These are phyloP conservation scores for Candidula unifasciata DNA, from an alignment of 2,888 invertebrate genomes.

Conservation along the genomic window DNA sequence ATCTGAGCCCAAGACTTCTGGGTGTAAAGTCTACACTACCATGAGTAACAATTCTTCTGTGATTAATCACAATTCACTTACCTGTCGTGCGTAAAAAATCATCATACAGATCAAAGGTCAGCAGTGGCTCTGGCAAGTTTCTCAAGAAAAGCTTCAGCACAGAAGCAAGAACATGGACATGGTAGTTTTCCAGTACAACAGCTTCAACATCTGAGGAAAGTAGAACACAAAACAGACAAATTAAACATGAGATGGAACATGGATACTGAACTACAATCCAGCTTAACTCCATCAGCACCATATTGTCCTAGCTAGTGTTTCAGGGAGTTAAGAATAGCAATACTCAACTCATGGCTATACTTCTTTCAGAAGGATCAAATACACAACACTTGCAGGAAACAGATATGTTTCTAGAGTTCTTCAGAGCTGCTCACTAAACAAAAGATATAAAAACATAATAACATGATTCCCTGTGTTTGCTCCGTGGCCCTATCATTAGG, in stretches of 20 bases:
- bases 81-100: slow-evolving; percentile 92
- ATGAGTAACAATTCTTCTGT: neutral
- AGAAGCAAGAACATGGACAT: slow-evolving; percentile 92
- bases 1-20: too few species aligned
- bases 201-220: slow-evolving; percentile 82
- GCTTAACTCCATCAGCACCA: neutral
- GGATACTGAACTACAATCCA: neutral
- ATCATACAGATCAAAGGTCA: slow-evolving; percentile 95
- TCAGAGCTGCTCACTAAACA: too few species aligned
- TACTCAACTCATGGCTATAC: too few species aligned
- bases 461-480: too few species aligned
- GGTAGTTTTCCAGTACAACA: slow-evolving; percentile 83
- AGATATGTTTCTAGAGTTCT: too few species aligned
- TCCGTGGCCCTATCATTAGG: too few species aligned
- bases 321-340: too few species aligned
- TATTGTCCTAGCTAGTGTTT: too few species aligned
- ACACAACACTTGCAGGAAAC: too few species aligned
- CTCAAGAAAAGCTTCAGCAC: slow-evolving; percentile 92
- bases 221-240: neutral
- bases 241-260: neutral
- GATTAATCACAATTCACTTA: slow-evolving; percentile 54
- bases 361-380: too few species aligned
- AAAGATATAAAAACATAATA: too few species aligned
- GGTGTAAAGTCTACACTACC: too few species aligned
- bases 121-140: slow-evolving; percentile 93